These are phyloP conservation scores for Actinemys pallida DNA, from an alignment of 2,113 vertebrate genomes.

Conservation along the genomic window DNA sequence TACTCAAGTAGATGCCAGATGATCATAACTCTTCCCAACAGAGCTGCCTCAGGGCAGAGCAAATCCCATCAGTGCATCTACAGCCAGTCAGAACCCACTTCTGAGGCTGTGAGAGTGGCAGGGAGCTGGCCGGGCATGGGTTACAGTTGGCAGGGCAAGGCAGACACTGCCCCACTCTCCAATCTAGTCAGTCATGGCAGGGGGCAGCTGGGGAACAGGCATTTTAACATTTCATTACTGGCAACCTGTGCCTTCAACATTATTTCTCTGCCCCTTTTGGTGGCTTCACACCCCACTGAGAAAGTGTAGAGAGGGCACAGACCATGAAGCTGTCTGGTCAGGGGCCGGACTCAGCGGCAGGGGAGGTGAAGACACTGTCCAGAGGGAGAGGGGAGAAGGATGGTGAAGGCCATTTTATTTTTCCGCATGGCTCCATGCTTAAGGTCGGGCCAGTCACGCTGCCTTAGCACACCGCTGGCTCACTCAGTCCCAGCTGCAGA, in stretches of 20 bases:
- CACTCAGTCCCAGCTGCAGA: neutral
- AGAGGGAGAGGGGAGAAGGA: neutral
- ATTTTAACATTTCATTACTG: neutral
- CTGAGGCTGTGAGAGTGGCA: slow-evolving; percentile 56
- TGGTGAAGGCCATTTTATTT: neutral
- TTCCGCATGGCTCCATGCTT: neutral
- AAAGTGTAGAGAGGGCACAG: neutral
- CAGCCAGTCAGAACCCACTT: slow-evolving; percentile 71
- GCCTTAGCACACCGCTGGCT: rapidly evolving
- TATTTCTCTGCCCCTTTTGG: neutral
- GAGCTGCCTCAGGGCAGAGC: slow-evolving; percentile 31
- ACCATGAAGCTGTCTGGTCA: neutral
- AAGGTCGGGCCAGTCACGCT: rapidly evolving
- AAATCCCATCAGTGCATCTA: slow-evolving; percentile 60
- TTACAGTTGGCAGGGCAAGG: neutral
- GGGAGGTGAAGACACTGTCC: neutral
- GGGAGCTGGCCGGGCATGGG: slow-evolving; percentile 49
- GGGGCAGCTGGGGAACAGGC: neutral
- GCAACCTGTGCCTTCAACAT: neutral
- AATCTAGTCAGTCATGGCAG: neutral
- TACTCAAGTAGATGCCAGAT: slow-evolving; percentile 70
- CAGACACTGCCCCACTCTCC: neutral
- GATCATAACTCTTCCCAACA: slow-evolving; percentile 70
- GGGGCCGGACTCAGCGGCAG: neutral
- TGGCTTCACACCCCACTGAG: neutral